Evolutionary conservation across 2,113 vertebrate species (phyloP).

Genomic region (Telmatochromis brachygnathus): DNA sequence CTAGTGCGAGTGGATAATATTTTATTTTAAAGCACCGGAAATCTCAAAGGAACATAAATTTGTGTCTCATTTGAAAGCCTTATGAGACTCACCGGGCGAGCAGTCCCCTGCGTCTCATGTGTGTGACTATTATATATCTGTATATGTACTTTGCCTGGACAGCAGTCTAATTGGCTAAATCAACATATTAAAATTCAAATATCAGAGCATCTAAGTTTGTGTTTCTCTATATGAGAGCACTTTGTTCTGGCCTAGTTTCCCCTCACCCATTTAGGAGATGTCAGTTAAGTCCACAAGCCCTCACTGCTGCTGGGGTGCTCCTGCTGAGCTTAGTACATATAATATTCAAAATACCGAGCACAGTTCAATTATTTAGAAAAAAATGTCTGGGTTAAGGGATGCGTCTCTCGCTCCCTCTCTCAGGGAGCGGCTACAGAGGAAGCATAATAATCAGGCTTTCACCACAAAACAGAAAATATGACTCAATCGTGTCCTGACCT

Average conservation of each 20-base stretch:
- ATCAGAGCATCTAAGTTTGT: neutral
- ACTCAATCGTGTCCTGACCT: neutral
- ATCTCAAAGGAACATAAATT: neutral
- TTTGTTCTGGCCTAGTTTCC: constrained; percentile 30
- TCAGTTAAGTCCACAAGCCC: neutral
- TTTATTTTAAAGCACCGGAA: neutral
- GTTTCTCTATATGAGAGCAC: neutral
- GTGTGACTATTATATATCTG: neutral
- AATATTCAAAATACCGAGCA: constrained; percentile 43
- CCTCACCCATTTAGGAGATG: neutral
- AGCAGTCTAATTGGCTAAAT: neutral
- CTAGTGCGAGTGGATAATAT: neutral
- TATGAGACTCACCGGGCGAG: neutral
- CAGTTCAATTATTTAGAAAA: constrained; percentile 51
- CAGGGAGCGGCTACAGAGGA: neutral
- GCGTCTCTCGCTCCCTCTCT: neutral
- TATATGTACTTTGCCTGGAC: neutral
- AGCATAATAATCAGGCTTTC: neutral
- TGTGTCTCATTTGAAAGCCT: neutral
- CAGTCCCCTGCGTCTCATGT: neutral
- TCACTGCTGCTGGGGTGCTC: neutral
- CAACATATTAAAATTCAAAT: neutral
- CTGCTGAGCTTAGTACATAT: constrained; percentile 5
- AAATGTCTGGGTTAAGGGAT: constrained; percentile 34
- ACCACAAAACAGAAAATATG: neutral